Evolutionary conservation across 2,113 vertebrate genomes (phyloP).

Genomic region (Sorex araneus): DNA sequence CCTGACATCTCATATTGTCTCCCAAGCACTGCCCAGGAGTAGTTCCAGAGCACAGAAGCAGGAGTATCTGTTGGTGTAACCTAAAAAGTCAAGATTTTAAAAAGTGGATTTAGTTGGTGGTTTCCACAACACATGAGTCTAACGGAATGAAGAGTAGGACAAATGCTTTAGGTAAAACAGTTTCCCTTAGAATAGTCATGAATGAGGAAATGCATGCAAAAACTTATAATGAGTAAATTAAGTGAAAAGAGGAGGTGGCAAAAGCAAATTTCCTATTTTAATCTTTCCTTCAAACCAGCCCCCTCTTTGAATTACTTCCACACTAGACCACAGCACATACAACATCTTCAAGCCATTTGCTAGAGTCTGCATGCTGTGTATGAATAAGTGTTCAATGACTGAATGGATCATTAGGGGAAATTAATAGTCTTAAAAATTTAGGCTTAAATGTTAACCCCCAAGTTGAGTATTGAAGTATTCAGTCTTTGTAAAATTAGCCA

Average conservation of each 20-base stretch:
- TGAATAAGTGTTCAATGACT: not conserved
- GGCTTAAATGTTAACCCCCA: conserved; percentile 26
- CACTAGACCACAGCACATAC: not conserved
- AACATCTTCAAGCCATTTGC: not conserved
- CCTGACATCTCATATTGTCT: too few relatives aligned
- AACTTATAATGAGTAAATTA: not conserved
- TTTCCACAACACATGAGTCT: not conserved
- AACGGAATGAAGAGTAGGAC: not conserved
- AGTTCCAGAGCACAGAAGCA: too few relatives aligned
- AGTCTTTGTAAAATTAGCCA: not conserved
- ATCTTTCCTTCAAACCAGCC: not conserved
- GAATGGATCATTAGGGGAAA: not conserved
- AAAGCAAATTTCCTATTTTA: not conserved
- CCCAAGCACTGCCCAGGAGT: too few relatives aligned
- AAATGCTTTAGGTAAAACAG: not conserved
- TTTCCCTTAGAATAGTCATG: not conserved
- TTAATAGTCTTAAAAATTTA: not conserved
- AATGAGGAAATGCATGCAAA: not conserved
- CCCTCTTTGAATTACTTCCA: not conserved
- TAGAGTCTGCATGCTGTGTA: not conserved
- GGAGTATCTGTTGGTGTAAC: too few relatives aligned
- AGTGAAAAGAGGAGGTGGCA: not conserved
- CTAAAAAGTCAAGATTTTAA: too few relatives aligned
- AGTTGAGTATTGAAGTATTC: not conserved
- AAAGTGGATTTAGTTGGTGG: not conserved